Evolutionary conservation across 35 echinoderm and acorn worm genomes (phyloP).

Genomic region (Stichopus chloronotus): DNA sequence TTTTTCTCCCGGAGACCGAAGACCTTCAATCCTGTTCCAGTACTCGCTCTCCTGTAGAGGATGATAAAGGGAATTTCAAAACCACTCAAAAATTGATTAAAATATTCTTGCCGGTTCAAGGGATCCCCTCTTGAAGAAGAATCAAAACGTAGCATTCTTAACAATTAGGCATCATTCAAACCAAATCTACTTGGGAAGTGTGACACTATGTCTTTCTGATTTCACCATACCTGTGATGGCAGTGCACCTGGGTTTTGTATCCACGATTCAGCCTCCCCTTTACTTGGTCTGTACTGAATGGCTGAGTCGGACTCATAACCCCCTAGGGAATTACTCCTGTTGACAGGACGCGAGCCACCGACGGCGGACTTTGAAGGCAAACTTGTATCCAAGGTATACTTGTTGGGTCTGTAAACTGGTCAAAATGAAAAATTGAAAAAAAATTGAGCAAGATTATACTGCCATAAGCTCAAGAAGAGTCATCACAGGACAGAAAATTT

Average conservation of each 20-base stretch:
- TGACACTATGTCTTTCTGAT: background rate
- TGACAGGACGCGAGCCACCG: constrained; percentile 18
- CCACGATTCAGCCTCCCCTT: constrained; percentile 69
- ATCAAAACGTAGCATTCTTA: too few species aligned
- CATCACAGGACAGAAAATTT: too few species aligned
- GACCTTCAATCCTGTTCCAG: constrained; percentile 76
- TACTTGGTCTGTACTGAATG: constrained; percentile 60
- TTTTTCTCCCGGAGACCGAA: constrained; percentile 65
- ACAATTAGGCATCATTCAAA: too few species aligned
- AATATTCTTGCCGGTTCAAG: background rate
- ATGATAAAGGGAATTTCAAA: background rate
- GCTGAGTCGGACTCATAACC: constrained; percentile 90
- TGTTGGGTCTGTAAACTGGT: constrained; percentile 45
- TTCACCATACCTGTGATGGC: constrained; percentile 60
- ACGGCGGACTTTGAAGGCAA: constrained; percentile 1
- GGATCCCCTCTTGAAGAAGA: background rate
- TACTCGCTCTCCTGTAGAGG: constrained; percentile 79
- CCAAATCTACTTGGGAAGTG: too few species aligned
- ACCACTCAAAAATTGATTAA: background rate
- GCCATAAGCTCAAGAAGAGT: too few species aligned
- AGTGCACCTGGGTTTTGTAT: constrained; percentile 89
- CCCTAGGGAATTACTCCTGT: constrained; percentile 62
- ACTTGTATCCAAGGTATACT: constrained; percentile 26
- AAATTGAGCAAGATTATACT: too few species aligned
- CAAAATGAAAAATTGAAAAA: too few species aligned